Percentiles rank a stretch among this genome's conserved stretches.
These are phyloP conservation scores for Caerostris darwini DNA, from an alignment of 1,140 invertebrate species.

Conservation along the genomic window DNA sequence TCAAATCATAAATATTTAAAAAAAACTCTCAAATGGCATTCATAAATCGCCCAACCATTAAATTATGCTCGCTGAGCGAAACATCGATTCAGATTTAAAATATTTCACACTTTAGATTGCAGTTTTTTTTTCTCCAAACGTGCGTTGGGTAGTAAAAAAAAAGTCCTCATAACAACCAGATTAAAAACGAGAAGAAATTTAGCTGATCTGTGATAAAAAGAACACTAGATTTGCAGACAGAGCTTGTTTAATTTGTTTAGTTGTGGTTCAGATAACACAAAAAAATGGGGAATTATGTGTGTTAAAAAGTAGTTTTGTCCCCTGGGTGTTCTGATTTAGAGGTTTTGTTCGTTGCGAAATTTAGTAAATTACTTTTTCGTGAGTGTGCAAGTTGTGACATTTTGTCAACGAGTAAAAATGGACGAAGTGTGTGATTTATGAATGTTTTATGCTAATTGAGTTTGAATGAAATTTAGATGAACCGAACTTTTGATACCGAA, in stretches of 20 bases:
- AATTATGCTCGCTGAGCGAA: background rate
- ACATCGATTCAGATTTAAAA: background rate
- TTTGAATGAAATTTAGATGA: no score
- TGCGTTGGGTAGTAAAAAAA: background rate
- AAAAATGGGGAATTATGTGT: background rate
- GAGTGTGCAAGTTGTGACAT: no score
- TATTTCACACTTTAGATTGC: background rate
- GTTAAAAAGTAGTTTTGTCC: background rate
- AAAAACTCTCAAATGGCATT: no score
- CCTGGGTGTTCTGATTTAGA: background rate
- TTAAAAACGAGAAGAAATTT: background rate
- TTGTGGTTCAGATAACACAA: background rate
- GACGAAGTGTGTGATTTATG: no score
- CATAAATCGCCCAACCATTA: background rate
- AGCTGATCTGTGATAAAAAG: background rate
- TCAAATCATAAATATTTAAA: no score
- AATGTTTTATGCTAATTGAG: no score
- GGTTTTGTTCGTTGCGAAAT: background rate
- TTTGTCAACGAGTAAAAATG: no score
- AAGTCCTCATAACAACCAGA: background rate
- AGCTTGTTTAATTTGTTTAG: background rate
- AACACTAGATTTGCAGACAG: background rate
- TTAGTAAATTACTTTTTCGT: no score
- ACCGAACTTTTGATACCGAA: no score
- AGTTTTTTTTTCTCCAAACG: background rate